Base-by-base conservation (phyloP, 2,113 vertebrate species). In the Mus spicilegus region DNA sequence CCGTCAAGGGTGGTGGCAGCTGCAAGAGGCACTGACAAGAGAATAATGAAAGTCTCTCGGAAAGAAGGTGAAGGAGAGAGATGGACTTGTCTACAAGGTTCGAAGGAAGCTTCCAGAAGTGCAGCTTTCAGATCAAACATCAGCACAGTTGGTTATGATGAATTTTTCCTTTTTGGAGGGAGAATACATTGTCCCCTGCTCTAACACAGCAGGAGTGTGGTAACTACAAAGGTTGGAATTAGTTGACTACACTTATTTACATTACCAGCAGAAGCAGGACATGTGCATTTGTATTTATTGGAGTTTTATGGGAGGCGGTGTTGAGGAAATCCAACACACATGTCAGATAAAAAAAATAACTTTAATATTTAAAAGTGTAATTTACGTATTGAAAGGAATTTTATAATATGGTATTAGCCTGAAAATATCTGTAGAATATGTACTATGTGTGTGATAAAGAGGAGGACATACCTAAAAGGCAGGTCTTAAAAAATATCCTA, bases 241-340 rank as follows among this genome's bases (percentile, higher is more conserved):
- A 87, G 81, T 30, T 46, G n/a, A 90, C 39, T 24, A 88, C 10
- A 72, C 39, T 89, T 90, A 82, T n/a, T 92, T 39, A 81, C 36
- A 54, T 49, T 56, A 6, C 30, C 63, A 39, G 17, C 10, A 92
- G 6, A 16, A 46, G 42, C 61, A 65, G 33, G 26, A 42, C 20
- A 82, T 2, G 13, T 30, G 1, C 5, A 16, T 65, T 82, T 81
- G 75, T 72, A 70, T 51, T 80, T 76, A 92, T 16, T 51, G 92
- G 6, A 56, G 26, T 72, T 82, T 77, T 36, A 76, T 90, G 9
- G 13, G 54, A 28, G 7, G 30, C 81, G 17, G 58, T 58, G 51
- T 30, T 73, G 0, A 84, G 26, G 2, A 90, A 90, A 67, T 51
- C 39, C 20, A 58, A 22, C 3, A 80, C 80, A 30, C 10, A 42